Conservation (phyloP, 2,113 vertebrate species). For the Labrus mixtus region DNA sequence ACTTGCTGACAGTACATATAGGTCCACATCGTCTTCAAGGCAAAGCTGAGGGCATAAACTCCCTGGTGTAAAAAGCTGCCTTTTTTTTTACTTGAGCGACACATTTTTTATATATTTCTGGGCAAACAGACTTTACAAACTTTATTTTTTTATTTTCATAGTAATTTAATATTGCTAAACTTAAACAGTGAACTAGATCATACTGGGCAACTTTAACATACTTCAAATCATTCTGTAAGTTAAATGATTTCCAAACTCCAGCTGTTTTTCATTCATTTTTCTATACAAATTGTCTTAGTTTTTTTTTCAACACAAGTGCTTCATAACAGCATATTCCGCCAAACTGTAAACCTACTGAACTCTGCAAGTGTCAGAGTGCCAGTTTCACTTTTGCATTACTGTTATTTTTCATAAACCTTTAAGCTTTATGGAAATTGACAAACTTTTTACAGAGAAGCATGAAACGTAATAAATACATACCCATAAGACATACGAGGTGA, state of each 20-base stretch:
- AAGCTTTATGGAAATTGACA: background rate
- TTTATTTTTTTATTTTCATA: background rate
- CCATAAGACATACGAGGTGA: slow-evolving; percentile 9
- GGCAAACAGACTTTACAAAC: background rate
- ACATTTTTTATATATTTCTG: too few species aligned
- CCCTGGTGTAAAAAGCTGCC: too few species aligned
- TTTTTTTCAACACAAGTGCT: slow-evolving; percentile 1
- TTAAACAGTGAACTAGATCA: background rate
- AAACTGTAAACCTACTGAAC: too few species aligned
- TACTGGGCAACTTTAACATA: background rate
- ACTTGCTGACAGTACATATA: too few species aligned
- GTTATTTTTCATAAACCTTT: background rate
- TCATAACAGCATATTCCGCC: background rate
- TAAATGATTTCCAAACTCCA: background rate
- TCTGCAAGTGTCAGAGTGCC: background rate
- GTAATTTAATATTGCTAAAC: slow-evolving; percentile 3
- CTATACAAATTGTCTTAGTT: background rate
- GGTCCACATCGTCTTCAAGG: background rate
- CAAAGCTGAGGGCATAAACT: background rate
- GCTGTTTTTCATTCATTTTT: background rate
- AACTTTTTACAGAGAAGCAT: background rate
- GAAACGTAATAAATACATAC: slow-evolving; percentile 28
- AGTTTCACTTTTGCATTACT: background rate
- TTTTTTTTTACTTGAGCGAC: too few species aligned
- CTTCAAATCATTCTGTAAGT: background rate